Conservation (phyloP, 1,140 invertebrate genomes). For the Formica exsecta region DNA sequence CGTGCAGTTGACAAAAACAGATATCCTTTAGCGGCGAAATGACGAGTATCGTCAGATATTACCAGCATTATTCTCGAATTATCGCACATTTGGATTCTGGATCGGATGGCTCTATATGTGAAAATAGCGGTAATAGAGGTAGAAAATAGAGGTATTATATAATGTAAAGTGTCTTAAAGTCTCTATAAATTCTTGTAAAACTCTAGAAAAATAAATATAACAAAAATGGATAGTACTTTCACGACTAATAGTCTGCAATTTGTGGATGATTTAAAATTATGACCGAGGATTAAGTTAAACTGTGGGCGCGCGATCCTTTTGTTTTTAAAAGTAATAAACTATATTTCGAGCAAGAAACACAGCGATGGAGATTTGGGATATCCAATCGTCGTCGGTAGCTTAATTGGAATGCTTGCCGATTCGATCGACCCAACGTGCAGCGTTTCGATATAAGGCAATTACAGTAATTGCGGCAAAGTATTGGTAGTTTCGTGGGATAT, state of each 20-base stretch:
- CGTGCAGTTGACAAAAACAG: conserved; percentile 62
- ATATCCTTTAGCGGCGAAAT: conserved; percentile 35
- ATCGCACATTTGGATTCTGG: conserved; percentile 46
- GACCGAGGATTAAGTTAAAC: conserved; percentile 15
- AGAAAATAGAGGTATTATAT: not conserved
- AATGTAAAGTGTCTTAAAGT: not conserved
- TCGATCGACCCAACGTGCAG: conserved; percentile 46
- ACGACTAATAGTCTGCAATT: not conserved
- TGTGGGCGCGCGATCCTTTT: not conserved
- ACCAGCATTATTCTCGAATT: conserved; percentile 29
- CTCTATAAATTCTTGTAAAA: conserved; percentile 23
- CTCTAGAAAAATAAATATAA: not conserved
- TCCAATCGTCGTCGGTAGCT: conserved; percentile 36
- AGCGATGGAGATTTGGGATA: conserved; percentile 27
- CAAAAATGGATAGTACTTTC: not conserved
- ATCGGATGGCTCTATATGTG: not conserved
- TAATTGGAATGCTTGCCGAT: conserved; percentile 66
- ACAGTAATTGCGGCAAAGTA: conserved; percentile 78
- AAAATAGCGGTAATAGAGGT: not conserved
- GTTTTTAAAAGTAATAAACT: conserved; percentile 25
- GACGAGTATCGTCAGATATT: conserved; percentile 60
- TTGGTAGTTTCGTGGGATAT: conserved; percentile 56
- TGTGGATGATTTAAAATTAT: conserved; percentile 30
- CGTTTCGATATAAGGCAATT: conserved; percentile 74
- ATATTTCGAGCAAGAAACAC: not conserved